Evolutionary conservation across 2,888 invertebrate genomes (phyloP), one percentile per base, ranked within the genome.

Genomic region (Formica aserva): DNA sequence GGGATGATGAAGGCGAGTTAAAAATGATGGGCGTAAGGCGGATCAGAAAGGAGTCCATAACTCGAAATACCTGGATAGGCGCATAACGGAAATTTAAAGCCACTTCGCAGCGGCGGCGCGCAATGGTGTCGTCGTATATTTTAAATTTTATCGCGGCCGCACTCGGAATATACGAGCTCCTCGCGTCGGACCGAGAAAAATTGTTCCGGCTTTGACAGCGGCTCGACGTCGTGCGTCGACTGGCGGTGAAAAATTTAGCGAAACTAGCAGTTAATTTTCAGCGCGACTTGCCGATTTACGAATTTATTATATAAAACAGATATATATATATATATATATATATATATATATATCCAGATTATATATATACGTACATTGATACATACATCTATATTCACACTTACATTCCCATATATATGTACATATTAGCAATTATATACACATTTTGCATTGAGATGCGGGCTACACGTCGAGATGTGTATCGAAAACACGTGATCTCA

Each of bases 71-170:
- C 91, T 89, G 87, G 89, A 86, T 85, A 84, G 87, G 87, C 86
- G 82, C 89, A 86, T 90, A 92, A 91, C 89, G 89, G 88, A 92
- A 93, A 93, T 93, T 92, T 93, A 92, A 90, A 91, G 91, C 90
- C 91, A 90, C 89, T 90, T 90, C 88, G 87, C 81, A 83, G 84
- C 87, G 85, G 77, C 88, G 86, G 86, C 87, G 87, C 83, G 82
- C 89, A 85, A 82, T 86, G 86, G 89, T 89, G 88, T 91, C 90
- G 88, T 82, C 90, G 89, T 92, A 92, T 90, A 92, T 93, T 92
- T 92, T 87, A 88, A 89, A 89, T 92, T 92, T 93, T 92, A 92
- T 91, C 92, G 89, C 82, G 72, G 41, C 66, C 77, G 69, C 52
- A 41, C 81, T 55, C 81, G 81, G 75, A 87, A 90, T 86, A 83